Percentiles rank a stretch among this genome's conserved stretches.
These are phyloP conservation scores for Perca fluviatilis DNA, from an alignment of 2,113 vertebrate genomes.

Conservation along the genomic window DNA sequence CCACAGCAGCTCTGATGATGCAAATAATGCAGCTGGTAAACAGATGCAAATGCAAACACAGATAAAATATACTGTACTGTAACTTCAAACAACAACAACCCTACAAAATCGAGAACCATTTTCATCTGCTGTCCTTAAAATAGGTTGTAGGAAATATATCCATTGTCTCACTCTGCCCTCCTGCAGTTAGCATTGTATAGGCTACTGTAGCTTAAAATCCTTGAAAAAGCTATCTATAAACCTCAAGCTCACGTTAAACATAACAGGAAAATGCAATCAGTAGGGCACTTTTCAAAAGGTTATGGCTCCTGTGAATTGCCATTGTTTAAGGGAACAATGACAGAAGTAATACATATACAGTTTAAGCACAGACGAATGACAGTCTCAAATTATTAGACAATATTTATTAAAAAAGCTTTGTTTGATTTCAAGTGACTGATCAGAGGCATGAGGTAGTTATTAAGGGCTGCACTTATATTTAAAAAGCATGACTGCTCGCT, in stretches of 20 bases:
- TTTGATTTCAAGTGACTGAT: background rate
- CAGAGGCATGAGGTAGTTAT: too few relatives aligned
- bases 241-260: conserved; percentile 39
- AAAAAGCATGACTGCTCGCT: too few relatives aligned
- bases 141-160: conserved; percentile 57
- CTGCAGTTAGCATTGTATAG: conserved; percentile 61
- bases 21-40: conserved; percentile 40
- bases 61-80: conserved; percentile 10
- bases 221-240: conserved; percentile 33
- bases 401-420: background rate
- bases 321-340: conserved; percentile 57
- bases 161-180: conserved; percentile 61
- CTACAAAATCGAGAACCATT: conserved; percentile 16
- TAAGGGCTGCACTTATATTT: too few relatives aligned
- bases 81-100: conserved; percentile 39
- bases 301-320: conserved; percentile 21
- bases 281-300: background rate
- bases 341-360: background rate
- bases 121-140: conserved; percentile 64
- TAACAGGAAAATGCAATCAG: conserved; percentile 72
- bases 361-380: background rate
- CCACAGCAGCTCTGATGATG: conserved; percentile 10
- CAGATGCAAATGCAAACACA: conserved; percentile 34
- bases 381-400: background rate
- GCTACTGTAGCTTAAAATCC: background rate